phyloP scores from a whole-genome alignment of 2,797 vertebrate species.

The Sebastes matsubarae region DNA sequence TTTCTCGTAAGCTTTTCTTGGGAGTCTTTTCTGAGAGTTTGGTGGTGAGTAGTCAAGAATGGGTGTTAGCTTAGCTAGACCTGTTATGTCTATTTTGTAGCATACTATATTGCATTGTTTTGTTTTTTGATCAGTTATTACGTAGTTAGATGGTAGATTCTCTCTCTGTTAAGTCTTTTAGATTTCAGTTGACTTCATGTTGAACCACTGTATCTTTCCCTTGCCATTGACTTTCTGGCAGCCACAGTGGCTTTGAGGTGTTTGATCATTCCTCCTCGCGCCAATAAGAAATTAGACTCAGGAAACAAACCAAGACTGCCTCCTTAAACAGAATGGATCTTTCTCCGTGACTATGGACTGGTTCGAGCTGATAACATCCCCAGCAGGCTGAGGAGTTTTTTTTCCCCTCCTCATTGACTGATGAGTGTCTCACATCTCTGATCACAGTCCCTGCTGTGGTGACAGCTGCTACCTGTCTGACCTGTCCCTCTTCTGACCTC shows the following conservation, averaged over 20 bases:
- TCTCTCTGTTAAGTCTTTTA: background rate
- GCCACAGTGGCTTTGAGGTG: background rate
- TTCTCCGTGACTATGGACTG: slow-evolving; percentile 1
- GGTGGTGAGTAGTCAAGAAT: background rate
- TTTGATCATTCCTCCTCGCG: slow-evolving; percentile 10
- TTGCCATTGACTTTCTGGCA: background rate
- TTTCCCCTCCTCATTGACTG: slow-evolving; percentile 20
- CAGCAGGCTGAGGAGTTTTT: background rate
- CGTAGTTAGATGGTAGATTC: background rate
- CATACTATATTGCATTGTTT: background rate
- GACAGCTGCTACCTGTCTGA: slow-evolving; percentile 47
- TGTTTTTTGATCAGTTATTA: background rate
- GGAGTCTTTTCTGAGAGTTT: background rate
- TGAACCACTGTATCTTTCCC: background rate
- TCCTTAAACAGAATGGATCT: slow-evolving; percentile 16
- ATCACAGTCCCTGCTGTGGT: slow-evolving; percentile 36
- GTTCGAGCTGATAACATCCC: slow-evolving; percentile 15
- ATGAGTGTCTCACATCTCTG: slow-evolving; percentile 17
- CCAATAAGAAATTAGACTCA: background rate
- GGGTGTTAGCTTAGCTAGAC: background rate
- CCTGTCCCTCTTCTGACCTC: slow-evolving; percentile 12
- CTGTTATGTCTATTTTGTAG: background rate
- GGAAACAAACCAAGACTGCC: background rate
- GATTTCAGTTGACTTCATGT: background rate
- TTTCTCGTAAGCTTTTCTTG: background rate